These are phyloP conservation scores for Trichomalopsis sarcophagae DNA, from an alignment of 1,140 invertebrate species.

Conservation along the genomic window DNA sequence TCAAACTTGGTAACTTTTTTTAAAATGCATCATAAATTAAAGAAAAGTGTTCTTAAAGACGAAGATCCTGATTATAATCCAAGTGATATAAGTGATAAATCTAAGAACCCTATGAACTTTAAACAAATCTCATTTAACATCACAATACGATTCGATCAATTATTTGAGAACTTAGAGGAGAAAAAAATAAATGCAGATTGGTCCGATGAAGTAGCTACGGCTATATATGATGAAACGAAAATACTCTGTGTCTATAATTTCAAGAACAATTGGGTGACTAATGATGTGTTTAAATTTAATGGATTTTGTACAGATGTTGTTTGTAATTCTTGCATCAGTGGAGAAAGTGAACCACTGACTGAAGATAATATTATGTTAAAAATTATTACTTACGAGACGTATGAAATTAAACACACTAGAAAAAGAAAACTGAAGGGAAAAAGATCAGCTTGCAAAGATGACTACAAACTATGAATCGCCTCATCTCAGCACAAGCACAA, in stretches of 20 bases:
- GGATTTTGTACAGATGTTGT: neutral
- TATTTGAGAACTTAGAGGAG: neutral
- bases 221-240: neutral
- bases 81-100: neutral
- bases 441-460: neutral
- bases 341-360: neutral
- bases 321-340: neutral
- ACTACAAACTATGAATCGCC: neutral
- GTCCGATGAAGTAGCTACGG: neutral
- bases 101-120: neutral
- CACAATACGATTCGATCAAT: no score
- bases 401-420: neutral
- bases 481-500: neutral
- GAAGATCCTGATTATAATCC: neutral
- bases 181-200: neutral
- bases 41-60: neutral
- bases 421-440: slow-evolving; percentile 2
- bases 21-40: neutral
- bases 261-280: neutral
- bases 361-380: neutral
- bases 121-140: neutral
- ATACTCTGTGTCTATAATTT: neutral
- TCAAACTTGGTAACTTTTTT: neutral
- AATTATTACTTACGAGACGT: neutral
- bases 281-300: slow-evolving; percentile 10